Evolutionary conservation across 2,888 invertebrate species (phyloP).

Genomic region (Trissonchulus sp.): DNA sequence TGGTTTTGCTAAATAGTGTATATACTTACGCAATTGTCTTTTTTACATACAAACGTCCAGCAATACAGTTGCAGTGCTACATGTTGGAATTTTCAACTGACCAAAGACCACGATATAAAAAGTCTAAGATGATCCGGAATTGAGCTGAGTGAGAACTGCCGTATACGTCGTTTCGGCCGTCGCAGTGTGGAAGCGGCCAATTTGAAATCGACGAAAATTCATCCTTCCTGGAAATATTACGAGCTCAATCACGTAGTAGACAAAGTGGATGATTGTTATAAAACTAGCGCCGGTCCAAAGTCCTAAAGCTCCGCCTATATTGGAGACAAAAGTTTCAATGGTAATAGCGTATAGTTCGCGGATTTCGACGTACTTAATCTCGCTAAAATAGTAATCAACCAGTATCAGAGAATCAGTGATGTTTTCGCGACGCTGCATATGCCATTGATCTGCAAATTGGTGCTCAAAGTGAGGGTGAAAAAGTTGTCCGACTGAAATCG

Average conservation of each 20-base stretch:
- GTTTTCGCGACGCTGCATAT: background rate
- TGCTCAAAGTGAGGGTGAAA: slow-evolving; percentile 9
- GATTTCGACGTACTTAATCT: slow-evolving; percentile 29
- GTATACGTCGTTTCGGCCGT: too few species aligned
- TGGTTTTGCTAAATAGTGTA: too few species aligned
- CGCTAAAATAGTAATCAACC: slow-evolving; percentile 29
- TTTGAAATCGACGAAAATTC: too few species aligned
- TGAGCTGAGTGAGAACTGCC: too few species aligned
- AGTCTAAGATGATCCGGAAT: too few species aligned
- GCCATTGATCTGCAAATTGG: background rate
- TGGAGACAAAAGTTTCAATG: slow-evolving; percentile 27
- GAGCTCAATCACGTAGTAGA: slow-evolving; percentile 22
- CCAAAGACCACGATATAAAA: too few species aligned
- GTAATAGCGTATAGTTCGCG: slow-evolving; percentile 23
- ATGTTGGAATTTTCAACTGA: too few species aligned
- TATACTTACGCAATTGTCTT: too few species aligned
- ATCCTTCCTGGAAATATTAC: too few species aligned
- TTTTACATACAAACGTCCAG: too few species aligned
- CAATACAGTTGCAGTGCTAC: too few species aligned
- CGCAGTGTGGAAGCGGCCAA: too few species aligned
- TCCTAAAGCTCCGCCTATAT: slow-evolving; percentile 31
- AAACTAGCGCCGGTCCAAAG: slow-evolving; percentile 31
- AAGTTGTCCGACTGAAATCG: slow-evolving; percentile 3
- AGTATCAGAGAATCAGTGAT: slow-evolving; percentile 26
- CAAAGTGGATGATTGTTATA: slow-evolving; percentile 29